Evolutionary conservation across 2,113 vertebrate genomes (phyloP).

Genomic region (Otus sunia): DNA sequence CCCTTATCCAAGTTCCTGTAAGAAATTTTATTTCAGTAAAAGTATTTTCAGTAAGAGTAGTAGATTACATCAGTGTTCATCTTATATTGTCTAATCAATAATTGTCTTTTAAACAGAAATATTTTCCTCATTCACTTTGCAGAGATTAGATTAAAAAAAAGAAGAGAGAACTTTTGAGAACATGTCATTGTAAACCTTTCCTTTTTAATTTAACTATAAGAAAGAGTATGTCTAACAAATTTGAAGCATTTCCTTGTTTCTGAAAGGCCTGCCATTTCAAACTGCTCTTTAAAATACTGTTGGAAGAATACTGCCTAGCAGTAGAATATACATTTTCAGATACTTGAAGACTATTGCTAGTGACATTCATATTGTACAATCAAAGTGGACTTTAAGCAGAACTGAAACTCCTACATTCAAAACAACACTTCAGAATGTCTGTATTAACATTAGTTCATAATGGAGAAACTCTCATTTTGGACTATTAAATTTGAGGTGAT

Average conservation of each 20-base stretch:
- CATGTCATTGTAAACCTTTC: not conserved
- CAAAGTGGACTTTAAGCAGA: not conserved
- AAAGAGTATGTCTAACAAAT: accelerated
- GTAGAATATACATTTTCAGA: not conserved
- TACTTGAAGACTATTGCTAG: not conserved
- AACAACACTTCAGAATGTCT: not conserved
- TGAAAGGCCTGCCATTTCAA: not conserved
- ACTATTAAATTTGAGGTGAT: not conserved
- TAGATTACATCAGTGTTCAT: not conserved
- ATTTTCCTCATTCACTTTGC: not conserved
- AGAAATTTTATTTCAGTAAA: not conserved
- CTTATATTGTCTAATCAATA: not conserved
- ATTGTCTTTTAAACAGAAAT: not conserved
- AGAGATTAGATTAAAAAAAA: not conserved
- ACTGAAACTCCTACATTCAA: not conserved
- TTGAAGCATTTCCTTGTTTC: not conserved
- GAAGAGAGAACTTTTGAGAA: not conserved
- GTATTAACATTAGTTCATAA: not conserved
- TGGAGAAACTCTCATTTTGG: not conserved
- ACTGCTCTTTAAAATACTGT: not conserved
- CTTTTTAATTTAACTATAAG: not conserved
- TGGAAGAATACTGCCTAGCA: not conserved
- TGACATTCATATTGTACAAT: not conserved
- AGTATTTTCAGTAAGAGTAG: not conserved
- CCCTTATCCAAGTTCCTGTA: not conserved